Base-by-base conservation (phyloP, 2,797 vertebrate species). In the Mareca penelope region DNA sequence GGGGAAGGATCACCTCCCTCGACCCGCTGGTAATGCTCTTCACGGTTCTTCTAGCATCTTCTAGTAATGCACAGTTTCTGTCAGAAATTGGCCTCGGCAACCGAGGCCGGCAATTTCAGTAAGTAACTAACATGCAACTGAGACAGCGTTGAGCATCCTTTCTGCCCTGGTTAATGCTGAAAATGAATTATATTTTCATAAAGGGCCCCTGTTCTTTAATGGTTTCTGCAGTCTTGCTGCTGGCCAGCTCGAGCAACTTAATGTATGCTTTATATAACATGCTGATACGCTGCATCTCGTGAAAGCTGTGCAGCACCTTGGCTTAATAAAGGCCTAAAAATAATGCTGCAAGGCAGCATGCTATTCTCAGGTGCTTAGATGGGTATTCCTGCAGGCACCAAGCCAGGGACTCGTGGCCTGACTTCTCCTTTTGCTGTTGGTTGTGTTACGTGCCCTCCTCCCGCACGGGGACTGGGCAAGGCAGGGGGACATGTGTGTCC, bases 401-500 rank as follows among this genome's bases (percentile, higher is more conserved):
- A 55, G 40, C 28, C 2, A 9, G 46, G 56, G 55, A 21, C 60
- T 39, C 16, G 8, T 50, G 63, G 37, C n/a, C 2, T 2, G 44
- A 33, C 19, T 75, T 59, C 33, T 81, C 71, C 71, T 61, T 81
- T 64, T 65, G 0, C 4, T 9, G 28, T 48, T 55, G 46, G 12
- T 67, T 8, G 2, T 69, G 42, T 78, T 78, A 23, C 15, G 8
- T 28, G 56, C 24, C 46, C 44, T 94, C 72, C 73, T 68, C 64
- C 63, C 88, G 40, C 28, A 39, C 0, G 0, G 12, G 33, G 23
- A 72, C 63, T 0, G 1, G 83, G 57, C 88, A 75, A 52, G 35
- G 18, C 60, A 35, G 80, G 26, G 37, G 31, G n/a, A 63, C 53
- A 71, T 0, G 2, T 56, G n/a, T 39, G 48, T 57, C 86, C 17